These are phyloP conservation scores for Thalassoma bifasciatum DNA, from an alignment of 2,113 vertebrate species.

Conservation along the genomic window DNA sequence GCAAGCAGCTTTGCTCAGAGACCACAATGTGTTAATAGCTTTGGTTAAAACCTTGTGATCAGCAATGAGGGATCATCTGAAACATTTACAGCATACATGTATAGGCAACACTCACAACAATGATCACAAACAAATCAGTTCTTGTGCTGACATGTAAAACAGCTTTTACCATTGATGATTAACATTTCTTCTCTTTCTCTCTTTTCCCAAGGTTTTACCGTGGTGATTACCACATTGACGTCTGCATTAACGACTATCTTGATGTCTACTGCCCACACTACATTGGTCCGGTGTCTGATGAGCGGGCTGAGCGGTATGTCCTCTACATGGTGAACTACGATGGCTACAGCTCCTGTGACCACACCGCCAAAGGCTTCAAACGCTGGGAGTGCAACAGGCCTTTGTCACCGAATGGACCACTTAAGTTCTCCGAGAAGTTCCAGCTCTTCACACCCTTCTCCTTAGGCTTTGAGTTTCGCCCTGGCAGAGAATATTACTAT, in stretches of 20 bases:
- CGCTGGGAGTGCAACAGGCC: constrained; percentile 99
- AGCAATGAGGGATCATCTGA: no score
- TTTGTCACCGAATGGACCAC: constrained; percentile 92
- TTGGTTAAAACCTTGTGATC: no score
- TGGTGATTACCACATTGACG: constrained; percentile 96
- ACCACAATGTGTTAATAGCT: no score
- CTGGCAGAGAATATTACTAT: constrained; percentile 98
- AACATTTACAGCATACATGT: no score
- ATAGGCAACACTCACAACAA: neutral
- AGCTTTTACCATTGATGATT: no score
- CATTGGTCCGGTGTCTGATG: constrained; percentile 89
- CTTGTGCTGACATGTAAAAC: no score
- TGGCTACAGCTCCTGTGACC: constrained; percentile 97
- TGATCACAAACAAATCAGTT: no score
- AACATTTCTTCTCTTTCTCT: neutral
- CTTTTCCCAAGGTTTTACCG: constrained; percentile 88
- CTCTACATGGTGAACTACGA: constrained; percentile 99
- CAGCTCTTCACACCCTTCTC: constrained; percentile 99
- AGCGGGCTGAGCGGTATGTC: constrained; percentile 93
- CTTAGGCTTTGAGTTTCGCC: constrained; percentile 97
- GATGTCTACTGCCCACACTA: constrained; percentile 99
- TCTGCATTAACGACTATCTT: constrained; percentile 98
- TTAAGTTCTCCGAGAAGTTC: constrained; percentile 99
- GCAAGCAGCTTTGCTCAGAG: no score
- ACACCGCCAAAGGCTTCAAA: constrained; percentile 98